A percentile compares a stretch with the other conserved stretches of the same genome.
Evolutionary conservation across 2,888 invertebrate genomes (phyloP).

Genomic region (Gari tellinella): DNA sequence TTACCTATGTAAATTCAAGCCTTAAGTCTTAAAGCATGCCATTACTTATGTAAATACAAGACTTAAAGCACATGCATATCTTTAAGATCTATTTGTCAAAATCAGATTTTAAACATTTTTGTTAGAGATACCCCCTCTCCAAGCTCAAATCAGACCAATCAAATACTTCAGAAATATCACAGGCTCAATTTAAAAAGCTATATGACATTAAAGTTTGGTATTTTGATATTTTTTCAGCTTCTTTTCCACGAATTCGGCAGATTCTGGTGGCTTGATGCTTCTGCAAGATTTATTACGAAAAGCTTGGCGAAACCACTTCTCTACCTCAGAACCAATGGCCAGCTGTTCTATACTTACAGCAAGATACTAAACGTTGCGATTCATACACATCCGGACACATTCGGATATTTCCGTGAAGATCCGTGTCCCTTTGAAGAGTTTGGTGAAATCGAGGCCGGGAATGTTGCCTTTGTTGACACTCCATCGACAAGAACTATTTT

Average conservation of each 20-base stretch:
- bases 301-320: constrained; percentile 9
- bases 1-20: too few species aligned
- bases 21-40: too few species aligned
- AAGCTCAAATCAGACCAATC: too few species aligned
- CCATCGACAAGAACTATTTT: constrained; percentile 4
- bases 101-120: too few species aligned
- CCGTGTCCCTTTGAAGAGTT: constrained; percentile 18
- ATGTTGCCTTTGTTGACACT: constrained; percentile 14
- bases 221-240: constrained; percentile 14
- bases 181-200: too few species aligned
- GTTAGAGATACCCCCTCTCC: too few species aligned
- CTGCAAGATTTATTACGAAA: constrained; percentile 15
- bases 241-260: constrained; percentile 25
- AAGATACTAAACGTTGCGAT: constrained; percentile 12
- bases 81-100: too few species aligned
- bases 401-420: constrained; percentile 31
- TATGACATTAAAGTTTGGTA: background rate
- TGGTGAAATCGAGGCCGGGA: constrained; percentile 34
- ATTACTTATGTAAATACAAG: too few species aligned
- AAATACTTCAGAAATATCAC: too few species aligned
- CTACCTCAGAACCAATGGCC: constrained; percentile 19
- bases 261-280: constrained; percentile 36
- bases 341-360: constrained; percentile 28
- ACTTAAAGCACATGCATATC: too few species aligned
- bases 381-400: constrained; percentile 20